These are phyloP conservation scores for Perizoma affinitatum DNA, from an alignment of 2,888 invertebrate species.

Conservation along the genomic window DNA sequence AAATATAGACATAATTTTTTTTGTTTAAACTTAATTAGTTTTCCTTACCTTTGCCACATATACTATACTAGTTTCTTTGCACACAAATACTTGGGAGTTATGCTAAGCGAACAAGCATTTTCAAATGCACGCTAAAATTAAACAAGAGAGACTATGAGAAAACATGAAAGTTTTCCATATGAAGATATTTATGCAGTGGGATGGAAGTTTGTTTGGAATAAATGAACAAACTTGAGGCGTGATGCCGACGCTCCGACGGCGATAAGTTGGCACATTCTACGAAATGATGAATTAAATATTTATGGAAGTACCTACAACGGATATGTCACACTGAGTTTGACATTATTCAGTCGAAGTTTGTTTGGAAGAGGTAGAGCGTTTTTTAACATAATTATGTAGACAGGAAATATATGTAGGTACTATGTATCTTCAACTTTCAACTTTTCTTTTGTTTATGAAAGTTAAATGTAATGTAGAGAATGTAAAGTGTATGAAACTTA, in stretches of 20 bases:
- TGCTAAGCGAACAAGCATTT: constrained; percentile 14
- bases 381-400: constrained; percentile 8
- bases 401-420: neutral
- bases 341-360: constrained; percentile 21
- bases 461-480: too few species aligned
- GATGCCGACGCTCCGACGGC: constrained; percentile 43
- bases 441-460: too few species aligned
- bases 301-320: constrained; percentile 31
- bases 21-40: too few species aligned
- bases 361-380: constrained; percentile 8
- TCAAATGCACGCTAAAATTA: constrained; percentile 33
- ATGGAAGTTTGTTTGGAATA: constrained; percentile 50
- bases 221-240: constrained; percentile 53
- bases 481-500: too few species aligned
- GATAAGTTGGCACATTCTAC: constrained; percentile 49
- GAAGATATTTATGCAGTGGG: constrained; percentile 54
- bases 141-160: constrained; percentile 39
- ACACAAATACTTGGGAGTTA: neutral
- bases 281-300: constrained; percentile 46
- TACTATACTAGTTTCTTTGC: neutral
- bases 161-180: constrained; percentile 51
- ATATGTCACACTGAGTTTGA: constrained; percentile 18
- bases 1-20: too few species aligned
- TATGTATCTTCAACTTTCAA: neutral
- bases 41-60: too few species aligned